Percentiles rank a stretch among this genome's conserved stretches.
These are phyloP conservation scores for Thalassaphorura encarpata DNA, from an alignment of 1,140 invertebrate genomes.

Conservation along the genomic window DNA sequence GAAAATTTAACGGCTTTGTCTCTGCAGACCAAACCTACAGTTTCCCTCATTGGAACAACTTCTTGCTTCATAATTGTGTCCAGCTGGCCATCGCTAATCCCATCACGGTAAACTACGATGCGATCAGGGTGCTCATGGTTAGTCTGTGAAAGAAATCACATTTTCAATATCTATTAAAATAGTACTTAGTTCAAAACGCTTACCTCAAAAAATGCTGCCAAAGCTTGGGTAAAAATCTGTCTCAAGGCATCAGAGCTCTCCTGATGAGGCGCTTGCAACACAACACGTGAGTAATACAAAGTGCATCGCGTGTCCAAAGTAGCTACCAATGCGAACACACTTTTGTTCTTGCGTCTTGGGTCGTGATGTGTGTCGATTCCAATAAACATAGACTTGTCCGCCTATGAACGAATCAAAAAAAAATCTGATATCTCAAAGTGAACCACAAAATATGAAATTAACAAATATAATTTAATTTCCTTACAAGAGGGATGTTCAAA, in stretches of 20 bases:
- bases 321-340: slow-evolving; percentile 66
- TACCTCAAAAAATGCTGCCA: slow-evolving; percentile 56
- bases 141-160: slow-evolving; percentile 42
- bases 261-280: slow-evolving; percentile 56
- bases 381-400: slow-evolving; percentile 61
- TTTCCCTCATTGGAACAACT: slow-evolving; percentile 58
- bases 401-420: slow-evolving; percentile 34
- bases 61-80: slow-evolving; percentile 59
- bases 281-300: slow-evolving; percentile 62
- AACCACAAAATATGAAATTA: neutral
- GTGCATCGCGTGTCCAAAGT: slow-evolving; percentile 63
- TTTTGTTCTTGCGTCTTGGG: slow-evolving; percentile 38
- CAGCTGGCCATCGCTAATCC: slow-evolving; percentile 81
- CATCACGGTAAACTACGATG: slow-evolving; percentile 83
- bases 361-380: slow-evolving; percentile 86
- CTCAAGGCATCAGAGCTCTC: slow-evolving; percentile 67
- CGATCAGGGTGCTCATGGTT: slow-evolving; percentile 53
- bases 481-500: slow-evolving; percentile 66
- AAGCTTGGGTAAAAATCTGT: slow-evolving; percentile 51
- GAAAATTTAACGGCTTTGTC: slow-evolving; percentile 44
- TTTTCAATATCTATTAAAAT: neutral
- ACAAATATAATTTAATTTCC: slow-evolving; percentile 14
- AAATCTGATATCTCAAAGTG: slow-evolving; percentile 7
- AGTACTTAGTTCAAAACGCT: slow-evolving; percentile 12
- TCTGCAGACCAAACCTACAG: slow-evolving; percentile 39